Conservation (phyloP, 2,888 invertebrate species). For the Microctonus hyperodae region DNA sequence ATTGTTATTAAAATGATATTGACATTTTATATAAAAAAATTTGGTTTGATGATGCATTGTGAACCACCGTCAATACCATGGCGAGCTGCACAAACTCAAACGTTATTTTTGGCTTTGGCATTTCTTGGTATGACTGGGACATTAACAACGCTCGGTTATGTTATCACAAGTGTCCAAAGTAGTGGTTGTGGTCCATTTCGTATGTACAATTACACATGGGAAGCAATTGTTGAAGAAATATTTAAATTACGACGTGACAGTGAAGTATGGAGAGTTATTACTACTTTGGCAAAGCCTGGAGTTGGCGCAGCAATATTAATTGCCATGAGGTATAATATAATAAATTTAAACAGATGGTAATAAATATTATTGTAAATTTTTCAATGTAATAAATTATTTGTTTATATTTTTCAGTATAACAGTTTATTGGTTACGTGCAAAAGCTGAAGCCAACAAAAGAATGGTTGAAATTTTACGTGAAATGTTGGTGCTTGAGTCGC, state of each 20-base stretch:
- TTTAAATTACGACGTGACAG: conserved; percentile 65
- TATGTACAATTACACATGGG: conserved; percentile 66
- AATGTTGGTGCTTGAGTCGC: conserved; percentile 72
- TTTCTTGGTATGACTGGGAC: conserved; percentile 72
- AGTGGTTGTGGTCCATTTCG: conserved; percentile 73
- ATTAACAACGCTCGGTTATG: conserved; percentile 69
- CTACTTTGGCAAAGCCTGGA: conserved; percentile 68
- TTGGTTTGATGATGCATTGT: conserved; percentile 71
- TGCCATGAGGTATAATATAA: conserved; percentile 71
- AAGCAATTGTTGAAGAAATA: conserved; percentile 68
- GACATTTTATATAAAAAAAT: conserved; percentile 75
- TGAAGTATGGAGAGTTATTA: conserved; percentile 63
- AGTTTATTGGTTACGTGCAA: conserved; percentile 72
- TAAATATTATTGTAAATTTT: no score
- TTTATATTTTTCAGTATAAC: conserved; percentile 63
- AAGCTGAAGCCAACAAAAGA: conserved; percentile 69
- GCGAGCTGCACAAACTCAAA: conserved; percentile 79
- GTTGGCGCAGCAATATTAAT: conserved; percentile 70
- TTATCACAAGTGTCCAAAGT: conserved; percentile 70
- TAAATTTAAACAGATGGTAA: no score
- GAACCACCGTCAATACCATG: conserved; percentile 73
- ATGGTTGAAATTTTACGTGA: conserved; percentile 70
- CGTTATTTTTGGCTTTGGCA: conserved; percentile 74
- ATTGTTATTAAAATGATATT: conserved; percentile 74
- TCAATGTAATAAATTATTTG: no score